These are phyloP conservation scores for Pristis pectinata DNA, from an alignment of 2,797 vertebrate genomes.

Conservation along the genomic window DNA sequence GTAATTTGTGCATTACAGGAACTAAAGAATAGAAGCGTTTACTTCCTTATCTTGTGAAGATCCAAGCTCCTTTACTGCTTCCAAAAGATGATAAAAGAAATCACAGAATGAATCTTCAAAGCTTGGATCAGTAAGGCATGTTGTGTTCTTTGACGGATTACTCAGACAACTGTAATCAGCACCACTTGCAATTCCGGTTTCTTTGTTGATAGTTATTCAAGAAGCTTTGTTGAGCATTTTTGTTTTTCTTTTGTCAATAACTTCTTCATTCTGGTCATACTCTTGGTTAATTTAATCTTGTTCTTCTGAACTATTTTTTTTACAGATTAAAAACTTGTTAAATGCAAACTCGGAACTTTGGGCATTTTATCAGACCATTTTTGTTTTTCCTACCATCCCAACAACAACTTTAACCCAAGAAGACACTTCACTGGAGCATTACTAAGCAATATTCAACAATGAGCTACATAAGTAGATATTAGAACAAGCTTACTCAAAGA, in stretches of 20 bases:
- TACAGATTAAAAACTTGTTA: neutral
- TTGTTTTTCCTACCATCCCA: neutral
- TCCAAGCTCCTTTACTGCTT: neutral
- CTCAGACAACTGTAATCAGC: neutral
- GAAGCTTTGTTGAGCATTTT: neutral
- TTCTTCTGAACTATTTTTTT: neutral
- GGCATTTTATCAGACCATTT: neutral
- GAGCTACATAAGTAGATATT: too few species aligned
- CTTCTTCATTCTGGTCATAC: neutral
- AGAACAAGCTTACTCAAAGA: too few species aligned
- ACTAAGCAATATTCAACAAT: too few species aligned
- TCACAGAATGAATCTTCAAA: neutral
- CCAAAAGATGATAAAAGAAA: neutral
- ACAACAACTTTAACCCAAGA: too few species aligned
- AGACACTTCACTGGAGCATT: too few species aligned
- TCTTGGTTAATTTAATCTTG: neutral
- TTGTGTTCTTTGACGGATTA: neutral
- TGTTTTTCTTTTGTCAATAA: neutral
- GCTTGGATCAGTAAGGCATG: neutral
- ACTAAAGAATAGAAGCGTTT: neutral
- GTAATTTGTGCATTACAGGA: neutral
- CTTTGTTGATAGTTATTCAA: neutral
- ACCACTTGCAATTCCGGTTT: neutral
- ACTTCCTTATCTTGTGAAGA: neutral
- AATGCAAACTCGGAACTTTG: neutral